These are phyloP conservation scores for Lithophane semibrunnea DNA, from an alignment of 2,888 invertebrate species.

Conservation along the genomic window DNA sequence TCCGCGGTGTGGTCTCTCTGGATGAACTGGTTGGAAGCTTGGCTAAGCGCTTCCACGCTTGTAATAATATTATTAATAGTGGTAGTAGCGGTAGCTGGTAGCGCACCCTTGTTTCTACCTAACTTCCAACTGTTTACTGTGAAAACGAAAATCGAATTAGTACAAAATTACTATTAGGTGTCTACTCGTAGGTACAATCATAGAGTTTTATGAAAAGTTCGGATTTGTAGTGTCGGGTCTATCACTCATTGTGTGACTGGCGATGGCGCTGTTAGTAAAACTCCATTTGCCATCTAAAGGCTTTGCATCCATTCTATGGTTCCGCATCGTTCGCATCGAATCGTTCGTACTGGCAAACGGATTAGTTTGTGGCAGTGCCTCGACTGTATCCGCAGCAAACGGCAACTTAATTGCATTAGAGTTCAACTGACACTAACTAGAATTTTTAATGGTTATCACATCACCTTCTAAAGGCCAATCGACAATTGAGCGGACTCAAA, in stretches of 20 bases:
- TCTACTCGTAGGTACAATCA: not conserved
- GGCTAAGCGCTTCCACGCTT: not conserved
- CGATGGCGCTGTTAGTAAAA: not conserved
- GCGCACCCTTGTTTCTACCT: slow-evolving; percentile 15
- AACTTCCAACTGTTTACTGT: slow-evolving; percentile 43
- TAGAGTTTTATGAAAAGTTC: not conserved
- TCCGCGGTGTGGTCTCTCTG: not conserved
- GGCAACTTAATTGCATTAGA: not conserved
- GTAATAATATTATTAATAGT: not conserved
- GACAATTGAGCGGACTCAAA: no score
- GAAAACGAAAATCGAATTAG: slow-evolving; percentile 1
- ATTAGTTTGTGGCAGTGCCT: not conserved
- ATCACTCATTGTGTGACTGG: not conserved
- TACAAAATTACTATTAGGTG: not conserved
- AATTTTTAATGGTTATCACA: no score
- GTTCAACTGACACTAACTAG: no score
- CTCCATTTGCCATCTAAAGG: not conserved
- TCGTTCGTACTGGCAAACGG: not conserved
- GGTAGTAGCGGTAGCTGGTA: not conserved
- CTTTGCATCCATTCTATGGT: not conserved
- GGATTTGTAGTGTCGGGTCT: not conserved
- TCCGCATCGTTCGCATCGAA: not conserved
- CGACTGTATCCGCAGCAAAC: not conserved
- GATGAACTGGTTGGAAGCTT: rapidly evolving
- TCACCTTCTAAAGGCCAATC: no score